Percentiles rank a stretch among this genome's conserved stretches.
Evolutionary conservation across 2,113 vertebrate genomes (phyloP).

Genomic region (Calidris pugnax): DNA sequence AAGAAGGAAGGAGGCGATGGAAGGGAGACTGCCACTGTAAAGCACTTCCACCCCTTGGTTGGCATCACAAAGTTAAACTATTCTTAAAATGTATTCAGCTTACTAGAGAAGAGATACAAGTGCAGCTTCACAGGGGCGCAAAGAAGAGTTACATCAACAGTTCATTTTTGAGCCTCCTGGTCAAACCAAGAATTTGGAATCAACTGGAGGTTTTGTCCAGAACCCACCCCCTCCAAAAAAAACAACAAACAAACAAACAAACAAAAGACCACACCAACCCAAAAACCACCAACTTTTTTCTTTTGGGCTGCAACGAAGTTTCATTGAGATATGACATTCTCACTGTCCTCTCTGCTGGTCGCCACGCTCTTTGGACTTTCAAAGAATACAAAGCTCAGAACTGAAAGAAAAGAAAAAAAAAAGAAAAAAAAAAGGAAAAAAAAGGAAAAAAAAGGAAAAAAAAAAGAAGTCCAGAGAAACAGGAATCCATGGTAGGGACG

Average conservation of each 20-base stretch:
- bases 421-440: too few relatives aligned
- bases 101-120: too few relatives aligned
- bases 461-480: too few relatives aligned
- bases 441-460: too few relatives aligned
- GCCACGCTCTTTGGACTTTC: neutral
- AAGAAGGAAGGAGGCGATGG: neutral
- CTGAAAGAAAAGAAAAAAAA: neutral
- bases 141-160: rapidly evolving
- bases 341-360: neutral
- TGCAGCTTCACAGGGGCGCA: rapidly evolving
- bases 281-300: neutral
- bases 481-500: too few relatives aligned
- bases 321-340: rapidly evolving
- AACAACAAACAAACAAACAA: neutral
- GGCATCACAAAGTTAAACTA: neutral
- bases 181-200: neutral
- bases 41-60: neutral
- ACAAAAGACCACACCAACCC: neutral
- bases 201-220: neutral
- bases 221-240: rapidly evolving
- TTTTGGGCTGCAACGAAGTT: neutral
- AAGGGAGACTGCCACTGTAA: neutral
- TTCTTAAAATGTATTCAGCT: neutral
- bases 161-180: neutral
- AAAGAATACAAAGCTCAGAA: neutral